phyloP scores from a whole-genome alignment of 1,140 invertebrate species.

The Brachionus calyciflorus region DNA sequence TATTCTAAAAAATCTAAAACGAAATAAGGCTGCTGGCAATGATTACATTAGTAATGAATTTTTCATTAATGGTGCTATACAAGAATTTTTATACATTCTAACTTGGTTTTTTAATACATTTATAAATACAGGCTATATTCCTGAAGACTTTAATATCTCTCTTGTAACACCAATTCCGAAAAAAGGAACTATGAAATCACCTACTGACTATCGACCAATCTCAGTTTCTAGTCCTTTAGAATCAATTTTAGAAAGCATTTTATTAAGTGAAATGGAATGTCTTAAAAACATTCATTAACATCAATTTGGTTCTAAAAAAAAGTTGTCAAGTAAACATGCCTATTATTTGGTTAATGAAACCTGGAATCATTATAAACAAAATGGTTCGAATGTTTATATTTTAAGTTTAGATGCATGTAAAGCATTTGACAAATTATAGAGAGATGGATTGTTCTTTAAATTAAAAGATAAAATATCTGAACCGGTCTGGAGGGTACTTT shows the following conservation, averaged over 20 bases:
- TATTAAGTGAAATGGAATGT: neutral
- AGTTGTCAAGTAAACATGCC: neutral
- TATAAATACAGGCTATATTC: no score
- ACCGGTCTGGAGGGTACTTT: neutral
- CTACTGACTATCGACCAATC: neutral
- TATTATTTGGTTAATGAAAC: neutral
- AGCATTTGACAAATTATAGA: neutral
- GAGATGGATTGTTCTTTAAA: neutral
- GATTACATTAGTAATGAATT: no score
- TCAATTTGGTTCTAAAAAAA: neutral
- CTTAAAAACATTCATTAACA: neutral
- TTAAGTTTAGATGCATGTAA: neutral
- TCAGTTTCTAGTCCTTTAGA: neutral
- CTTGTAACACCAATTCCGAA: no score
- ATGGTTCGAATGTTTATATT: neutral
- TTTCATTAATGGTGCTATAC: no score
- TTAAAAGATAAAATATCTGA: neutral
- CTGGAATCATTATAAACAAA: neutral
- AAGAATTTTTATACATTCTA: no score
- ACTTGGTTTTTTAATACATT: no score
- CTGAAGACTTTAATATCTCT: no score
- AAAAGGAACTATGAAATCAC: neutral
- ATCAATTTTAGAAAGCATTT: neutral
- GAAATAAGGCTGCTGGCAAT: neutral
- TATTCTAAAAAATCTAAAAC: neutral